These are phyloP conservation scores for Opisthocomus hoazin DNA, from an alignment of 2,113 vertebrate species.

Conservation along the genomic window DNA sequence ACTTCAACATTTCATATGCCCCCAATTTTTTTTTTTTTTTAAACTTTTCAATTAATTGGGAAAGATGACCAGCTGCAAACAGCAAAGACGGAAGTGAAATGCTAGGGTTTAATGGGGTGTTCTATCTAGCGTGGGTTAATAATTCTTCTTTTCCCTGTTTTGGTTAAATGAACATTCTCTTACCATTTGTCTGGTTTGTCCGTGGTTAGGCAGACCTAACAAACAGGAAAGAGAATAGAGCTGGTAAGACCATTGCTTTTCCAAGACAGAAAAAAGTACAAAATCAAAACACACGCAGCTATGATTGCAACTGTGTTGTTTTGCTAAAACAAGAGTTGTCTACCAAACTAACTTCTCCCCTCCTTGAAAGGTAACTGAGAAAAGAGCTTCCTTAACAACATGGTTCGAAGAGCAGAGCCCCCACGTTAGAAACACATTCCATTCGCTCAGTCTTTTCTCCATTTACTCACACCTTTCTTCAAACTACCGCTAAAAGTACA, in stretches of 20 bases:
- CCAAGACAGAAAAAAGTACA: constrained; percentile 68
- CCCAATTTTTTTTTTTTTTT: not conserved
- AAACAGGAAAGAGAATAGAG: constrained; percentile 69
- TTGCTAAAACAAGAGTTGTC: constrained; percentile 21
- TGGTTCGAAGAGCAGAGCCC: not conserved
- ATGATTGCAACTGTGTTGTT: constrained; percentile 43
- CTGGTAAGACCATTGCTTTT: constrained; percentile 67
- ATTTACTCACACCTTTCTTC: not conserved
- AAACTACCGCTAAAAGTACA: not conserved
- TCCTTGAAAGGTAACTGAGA: not conserved
- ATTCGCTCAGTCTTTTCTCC: not conserved
- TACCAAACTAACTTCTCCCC: not conserved
- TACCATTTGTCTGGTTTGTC: constrained; percentile 85
- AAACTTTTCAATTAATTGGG: not conserved
- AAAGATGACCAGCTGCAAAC: constrained; percentile 45
- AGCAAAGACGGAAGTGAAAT: constrained; percentile 36
- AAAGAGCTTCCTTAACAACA: not conserved
- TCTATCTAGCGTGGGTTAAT: constrained; percentile 41
- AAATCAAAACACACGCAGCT: constrained; percentile 60
- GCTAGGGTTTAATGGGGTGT: constrained; percentile 18
- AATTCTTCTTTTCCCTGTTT: constrained; percentile 51
- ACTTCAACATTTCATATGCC: not conserved
- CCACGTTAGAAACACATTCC: not conserved
- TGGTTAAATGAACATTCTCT: constrained; percentile 70
- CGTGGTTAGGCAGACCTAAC: constrained; percentile 83